A percentile compares a stretch with the other conserved stretches of the same genome.
Conservation (phyloP, 1,140 invertebrate species). For the Diuraphis noxia region DNA sequence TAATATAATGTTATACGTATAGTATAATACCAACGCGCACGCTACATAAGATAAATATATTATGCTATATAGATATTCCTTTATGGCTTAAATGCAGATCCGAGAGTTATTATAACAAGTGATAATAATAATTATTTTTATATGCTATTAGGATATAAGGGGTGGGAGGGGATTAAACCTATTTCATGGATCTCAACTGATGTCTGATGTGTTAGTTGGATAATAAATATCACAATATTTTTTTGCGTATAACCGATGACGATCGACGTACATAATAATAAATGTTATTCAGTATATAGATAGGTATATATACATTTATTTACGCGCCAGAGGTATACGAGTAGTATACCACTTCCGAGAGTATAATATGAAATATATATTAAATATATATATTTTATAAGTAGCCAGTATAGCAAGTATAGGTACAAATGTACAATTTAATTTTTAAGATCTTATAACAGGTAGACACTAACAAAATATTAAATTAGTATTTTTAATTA, state of each 20-base stretch:
- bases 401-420: too few relatives aligned
- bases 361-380: too few relatives aligned
- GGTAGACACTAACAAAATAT: neutral
- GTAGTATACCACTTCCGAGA: neutral
- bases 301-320: neutral
- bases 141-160: neutral
- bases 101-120: too few relatives aligned
- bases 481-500: neutral
- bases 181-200: neutral
- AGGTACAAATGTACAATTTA: neutral
- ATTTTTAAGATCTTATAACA: neutral
- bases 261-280: neutral
- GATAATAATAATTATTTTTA: neutral
- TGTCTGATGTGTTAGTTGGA: neutral
- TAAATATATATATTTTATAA: too few relatives aligned
- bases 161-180: neutral
- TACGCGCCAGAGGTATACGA: neutral
- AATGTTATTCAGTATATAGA: neutral
- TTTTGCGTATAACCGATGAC: neutral
- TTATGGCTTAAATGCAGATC: too few relatives aligned
- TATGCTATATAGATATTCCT: too few relatives aligned
- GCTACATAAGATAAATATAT: neutral
- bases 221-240: constrained; percentile 8
- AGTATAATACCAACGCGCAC: neutral
- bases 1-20: too few relatives aligned